A percentile compares a stretch with the other conserved stretches of the same genome.
Evolutionary conservation across 2,797 vertebrate genomes (phyloP).

Genomic region (Euphonia xanthogaster): DNA sequence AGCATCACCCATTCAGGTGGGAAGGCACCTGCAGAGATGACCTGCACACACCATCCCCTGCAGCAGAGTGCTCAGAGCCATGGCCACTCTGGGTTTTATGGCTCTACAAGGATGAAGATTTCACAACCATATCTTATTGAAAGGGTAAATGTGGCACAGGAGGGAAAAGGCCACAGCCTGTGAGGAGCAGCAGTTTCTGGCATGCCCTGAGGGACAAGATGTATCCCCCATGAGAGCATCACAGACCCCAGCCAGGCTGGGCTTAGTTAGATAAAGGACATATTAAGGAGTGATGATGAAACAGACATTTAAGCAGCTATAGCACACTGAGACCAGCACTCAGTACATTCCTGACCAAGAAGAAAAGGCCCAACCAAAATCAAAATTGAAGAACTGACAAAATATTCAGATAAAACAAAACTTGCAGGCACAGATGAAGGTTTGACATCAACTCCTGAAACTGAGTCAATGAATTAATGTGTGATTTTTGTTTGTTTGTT

Average conservation of each 20-base stretch:
- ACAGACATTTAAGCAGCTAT: neutral
- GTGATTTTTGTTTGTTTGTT: conserved; percentile 17
- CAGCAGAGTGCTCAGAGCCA: neutral
- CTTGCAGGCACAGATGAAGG: neutral
- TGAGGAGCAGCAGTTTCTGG: neutral
- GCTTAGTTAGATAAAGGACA: neutral
- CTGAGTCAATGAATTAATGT: neutral
- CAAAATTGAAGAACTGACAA: neutral
- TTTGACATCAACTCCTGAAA: neutral
- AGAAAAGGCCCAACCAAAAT: neutral
- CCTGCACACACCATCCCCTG: neutral
- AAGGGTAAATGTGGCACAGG: neutral
- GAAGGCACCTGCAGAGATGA: neutral
- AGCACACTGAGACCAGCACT: neutral
- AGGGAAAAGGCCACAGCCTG: neutral
- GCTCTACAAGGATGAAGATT: neutral
- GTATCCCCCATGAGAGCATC: neutral
- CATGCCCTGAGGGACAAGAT: neutral
- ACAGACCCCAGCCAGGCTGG: neutral
- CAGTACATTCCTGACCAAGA: neutral
- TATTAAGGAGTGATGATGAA: neutral
- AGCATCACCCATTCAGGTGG: accelerated
- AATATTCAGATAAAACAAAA: neutral
- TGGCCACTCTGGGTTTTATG: accelerated
- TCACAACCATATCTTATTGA: neutral